Percentiles rank a stretch among this genome's conserved stretches.
Conservation (phyloP, 2,797 vertebrate species). For the Cuniculus paca region DNA sequence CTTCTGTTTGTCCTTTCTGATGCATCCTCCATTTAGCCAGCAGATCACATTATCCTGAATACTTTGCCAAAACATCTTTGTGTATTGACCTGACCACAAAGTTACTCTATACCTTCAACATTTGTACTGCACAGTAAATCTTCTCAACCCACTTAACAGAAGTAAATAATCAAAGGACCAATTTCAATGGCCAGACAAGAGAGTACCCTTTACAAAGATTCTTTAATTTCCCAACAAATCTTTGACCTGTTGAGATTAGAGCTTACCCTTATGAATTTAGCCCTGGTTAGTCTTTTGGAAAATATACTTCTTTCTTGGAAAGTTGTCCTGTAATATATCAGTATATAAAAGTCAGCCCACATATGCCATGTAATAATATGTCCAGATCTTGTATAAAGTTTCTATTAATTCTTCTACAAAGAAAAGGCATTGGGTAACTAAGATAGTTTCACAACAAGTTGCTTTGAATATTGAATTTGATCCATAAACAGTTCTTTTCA, state of each 20-base stretch:
- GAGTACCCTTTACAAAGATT: neutral
- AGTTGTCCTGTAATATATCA: neutral
- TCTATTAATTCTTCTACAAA: neutral
- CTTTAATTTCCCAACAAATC: neutral
- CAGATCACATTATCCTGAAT: neutral
- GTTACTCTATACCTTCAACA: neutral
- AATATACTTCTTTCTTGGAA: constrained; percentile 25
- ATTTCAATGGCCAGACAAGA: constrained; percentile 11
- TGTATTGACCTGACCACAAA: neutral
- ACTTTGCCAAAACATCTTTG: constrained; percentile 1
- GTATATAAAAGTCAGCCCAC: neutral
- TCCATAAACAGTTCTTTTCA: neutral
- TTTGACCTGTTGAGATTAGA: neutral
- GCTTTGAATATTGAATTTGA: neutral
- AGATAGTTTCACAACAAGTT: neutral
- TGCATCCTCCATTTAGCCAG: neutral
- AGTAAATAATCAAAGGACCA: neutral
- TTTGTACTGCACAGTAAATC: neutral
- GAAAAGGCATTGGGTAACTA: neutral
- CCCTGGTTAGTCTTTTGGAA: neutral
- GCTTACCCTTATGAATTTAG: neutral
- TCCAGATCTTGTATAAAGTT: neutral
- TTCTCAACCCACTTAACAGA: neutral
- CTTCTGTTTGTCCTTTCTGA: neutral
- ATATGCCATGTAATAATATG: neutral